Conservation (phyloP, 2,797 vertebrate genomes). For the Macropodus opercularis region DNA sequence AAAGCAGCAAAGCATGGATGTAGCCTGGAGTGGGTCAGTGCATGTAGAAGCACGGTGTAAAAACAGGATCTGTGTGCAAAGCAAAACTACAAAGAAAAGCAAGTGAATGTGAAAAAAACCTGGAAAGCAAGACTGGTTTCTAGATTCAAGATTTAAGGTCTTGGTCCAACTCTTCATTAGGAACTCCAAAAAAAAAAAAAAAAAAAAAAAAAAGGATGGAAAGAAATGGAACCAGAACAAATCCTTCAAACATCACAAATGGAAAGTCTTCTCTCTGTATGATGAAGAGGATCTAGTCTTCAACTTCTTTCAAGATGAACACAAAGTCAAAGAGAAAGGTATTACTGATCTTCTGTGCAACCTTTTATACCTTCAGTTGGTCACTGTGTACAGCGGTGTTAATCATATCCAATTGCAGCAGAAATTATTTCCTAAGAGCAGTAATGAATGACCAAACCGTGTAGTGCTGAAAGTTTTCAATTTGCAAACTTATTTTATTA, state of each 20-base stretch:
- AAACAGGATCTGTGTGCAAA: background rate
- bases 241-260: slow-evolving; percentile 15
- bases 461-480: slow-evolving; percentile 20
- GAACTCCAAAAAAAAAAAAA: background rate
- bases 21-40: background rate
- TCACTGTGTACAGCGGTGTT: slow-evolving; percentile 49
- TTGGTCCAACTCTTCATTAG: slow-evolving; percentile 30
- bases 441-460: slow-evolving; percentile 81
- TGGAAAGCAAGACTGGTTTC: slow-evolving; percentile 8
- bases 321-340: background rate
- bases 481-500: slow-evolving; percentile 1
- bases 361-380: slow-evolving; percentile 1
- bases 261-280: slow-evolving; percentile 12
- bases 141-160: slow-evolving; percentile 16
- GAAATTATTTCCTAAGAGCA: slow-evolving; percentile 45
- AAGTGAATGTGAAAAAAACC: background rate
- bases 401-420: slow-evolving; percentile 78
- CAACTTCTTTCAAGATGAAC: slow-evolving; percentile 29
- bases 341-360: background rate
- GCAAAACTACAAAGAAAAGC: background rate
- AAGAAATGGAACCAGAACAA: slow-evolving; percentile 14
- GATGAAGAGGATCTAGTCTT: slow-evolving; percentile 7
- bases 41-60: background rate
- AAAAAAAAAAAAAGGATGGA: background rate
- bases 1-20: background rate